Conservation (phyloP, 1,140 invertebrate species). For the Pissodes strobi region DNA sequence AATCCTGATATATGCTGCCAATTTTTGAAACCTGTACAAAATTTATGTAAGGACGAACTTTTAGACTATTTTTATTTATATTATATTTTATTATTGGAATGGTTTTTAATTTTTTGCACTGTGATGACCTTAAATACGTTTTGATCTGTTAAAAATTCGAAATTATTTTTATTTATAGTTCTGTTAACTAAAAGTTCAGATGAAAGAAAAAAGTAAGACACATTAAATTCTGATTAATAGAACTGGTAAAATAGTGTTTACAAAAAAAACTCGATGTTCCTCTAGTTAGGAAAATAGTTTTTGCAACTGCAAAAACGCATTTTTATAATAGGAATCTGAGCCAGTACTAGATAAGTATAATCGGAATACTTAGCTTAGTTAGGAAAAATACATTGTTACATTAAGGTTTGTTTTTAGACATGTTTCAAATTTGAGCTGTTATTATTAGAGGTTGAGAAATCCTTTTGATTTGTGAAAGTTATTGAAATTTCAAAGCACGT, state of each 20-base stretch:
- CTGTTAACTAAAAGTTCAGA: too few relatives aligned
- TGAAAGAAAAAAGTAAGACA: too few relatives aligned
- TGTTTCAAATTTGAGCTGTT: too few relatives aligned
- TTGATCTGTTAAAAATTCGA: background rate
- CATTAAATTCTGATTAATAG: background rate
- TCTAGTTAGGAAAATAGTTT: background rate
- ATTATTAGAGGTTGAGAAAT: too few relatives aligned
- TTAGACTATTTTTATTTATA: background rate
- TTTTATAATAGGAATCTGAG: background rate
- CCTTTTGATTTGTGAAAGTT: too few relatives aligned
- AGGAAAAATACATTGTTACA: background rate
- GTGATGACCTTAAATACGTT: background rate
- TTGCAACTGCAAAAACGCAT: background rate
- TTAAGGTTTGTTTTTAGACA: background rate
- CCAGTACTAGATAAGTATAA: conserved; percentile 2
- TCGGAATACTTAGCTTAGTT: background rate
- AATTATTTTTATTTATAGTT: background rate
- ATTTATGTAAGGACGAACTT: conserved; percentile 1
- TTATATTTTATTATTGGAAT: too few relatives aligned
- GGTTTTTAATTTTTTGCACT: conserved; percentile 2
- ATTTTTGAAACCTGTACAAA: conserved; percentile 36
- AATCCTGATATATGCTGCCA: conserved; percentile 34
- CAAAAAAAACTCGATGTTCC: too few relatives aligned
- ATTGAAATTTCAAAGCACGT: too few relatives aligned
- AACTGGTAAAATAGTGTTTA: too few relatives aligned